Conservation (phyloP, 2,888 invertebrate species). For the Microlaimidae sp. region DNA sequence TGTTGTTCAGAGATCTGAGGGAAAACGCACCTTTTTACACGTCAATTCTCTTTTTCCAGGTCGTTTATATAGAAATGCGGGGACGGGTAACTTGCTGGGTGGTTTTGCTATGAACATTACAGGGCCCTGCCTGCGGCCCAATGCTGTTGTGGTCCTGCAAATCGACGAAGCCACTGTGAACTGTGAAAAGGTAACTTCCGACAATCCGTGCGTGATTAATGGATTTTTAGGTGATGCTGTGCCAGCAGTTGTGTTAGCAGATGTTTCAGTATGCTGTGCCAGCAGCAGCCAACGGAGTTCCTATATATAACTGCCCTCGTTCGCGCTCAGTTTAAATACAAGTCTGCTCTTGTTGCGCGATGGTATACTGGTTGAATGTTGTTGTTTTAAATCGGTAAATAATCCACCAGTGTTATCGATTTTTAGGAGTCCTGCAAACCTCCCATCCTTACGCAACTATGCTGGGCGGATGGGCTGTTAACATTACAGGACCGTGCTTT, state of each 20-base stretch:
- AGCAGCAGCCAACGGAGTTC: no score
- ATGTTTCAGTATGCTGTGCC: no score
- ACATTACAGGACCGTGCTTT: conserved; percentile 88
- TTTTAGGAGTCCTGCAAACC: background rate
- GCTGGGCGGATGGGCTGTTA: conserved; percentile 86
- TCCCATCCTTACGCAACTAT: conserved; percentile 48
- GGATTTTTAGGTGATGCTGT: no score
- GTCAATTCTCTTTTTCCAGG: conserved; percentile 6
- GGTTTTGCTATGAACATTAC: conserved; percentile 88
- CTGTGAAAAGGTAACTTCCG: conserved; percentile 13
- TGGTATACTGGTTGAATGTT: no score
- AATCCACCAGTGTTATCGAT: background rate
- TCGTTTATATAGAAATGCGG: conserved; percentile 10
- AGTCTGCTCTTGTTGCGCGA: no score
- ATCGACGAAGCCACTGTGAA: conserved; percentile 13
- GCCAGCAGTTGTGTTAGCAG: no score
- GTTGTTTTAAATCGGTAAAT: no score
- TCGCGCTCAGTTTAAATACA: no score
- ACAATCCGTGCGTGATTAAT: no score
- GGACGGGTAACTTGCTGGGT: conserved; percentile 62
- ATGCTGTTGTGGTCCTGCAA: conserved; percentile 52
- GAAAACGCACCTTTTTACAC: no score
- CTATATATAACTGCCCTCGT: no score
- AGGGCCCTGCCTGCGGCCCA: conserved; percentile 69
- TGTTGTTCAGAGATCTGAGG: no score